Evolutionary conservation across 2,888 invertebrate species (phyloP).

Genomic region (Leptopilina myrica): DNA sequence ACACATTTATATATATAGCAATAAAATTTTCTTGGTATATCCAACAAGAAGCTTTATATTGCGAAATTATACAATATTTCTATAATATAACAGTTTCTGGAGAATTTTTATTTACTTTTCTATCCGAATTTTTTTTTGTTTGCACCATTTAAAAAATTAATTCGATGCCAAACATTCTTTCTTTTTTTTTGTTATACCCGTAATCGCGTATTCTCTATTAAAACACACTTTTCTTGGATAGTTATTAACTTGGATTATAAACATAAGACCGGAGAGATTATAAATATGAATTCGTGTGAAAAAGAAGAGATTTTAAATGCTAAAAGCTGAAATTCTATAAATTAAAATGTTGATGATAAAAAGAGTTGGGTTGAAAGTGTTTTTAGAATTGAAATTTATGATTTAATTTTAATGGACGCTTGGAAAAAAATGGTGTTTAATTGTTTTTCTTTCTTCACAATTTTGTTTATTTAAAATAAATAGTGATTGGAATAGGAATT

Average conservation of each 20-base stretch:
- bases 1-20: neutral
- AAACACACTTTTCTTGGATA: constrained; percentile 2
- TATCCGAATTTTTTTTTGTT: neutral
- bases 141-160: neutral
- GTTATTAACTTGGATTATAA: constrained; percentile 1
- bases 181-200: no score
- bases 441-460: no score
- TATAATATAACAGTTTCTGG: neutral
- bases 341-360: neutral
- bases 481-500: no score
- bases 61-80: neutral
- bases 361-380: neutral
- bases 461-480: no score
- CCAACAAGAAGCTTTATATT: neutral
- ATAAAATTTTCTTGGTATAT: neutral
- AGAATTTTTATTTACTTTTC: neutral
- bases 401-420: neutral
- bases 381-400: neutral
- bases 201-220: constrained; percentile 17
- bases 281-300: neutral
- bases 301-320: neutral
- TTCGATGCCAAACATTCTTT: neutral
- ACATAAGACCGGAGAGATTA: constrained; percentile 2
- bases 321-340: neutral
- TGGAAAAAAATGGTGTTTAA: no score